Evolutionary conservation across 2,888 invertebrate species (phyloP).

Genomic region (Barypeithes pellucidus): DNA sequence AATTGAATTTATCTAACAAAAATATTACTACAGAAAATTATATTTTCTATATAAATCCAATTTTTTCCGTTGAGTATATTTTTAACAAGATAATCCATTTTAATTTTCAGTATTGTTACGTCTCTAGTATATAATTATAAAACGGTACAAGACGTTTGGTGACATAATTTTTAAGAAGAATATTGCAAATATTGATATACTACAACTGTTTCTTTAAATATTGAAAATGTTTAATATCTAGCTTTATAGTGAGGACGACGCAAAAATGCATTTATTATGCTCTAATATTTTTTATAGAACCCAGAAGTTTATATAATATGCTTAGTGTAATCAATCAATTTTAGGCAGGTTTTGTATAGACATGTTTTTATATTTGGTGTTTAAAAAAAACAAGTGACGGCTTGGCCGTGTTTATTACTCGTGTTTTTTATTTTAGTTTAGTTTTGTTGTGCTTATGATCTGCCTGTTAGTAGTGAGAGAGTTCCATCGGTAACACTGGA

Average conservation of each 20-base stretch:
- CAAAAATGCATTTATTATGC: not conserved
- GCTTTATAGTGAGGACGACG: not conserved
- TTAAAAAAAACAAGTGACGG: slow-evolving; percentile 9
- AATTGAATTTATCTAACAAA: too few relatives aligned
- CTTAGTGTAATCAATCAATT: not conserved
- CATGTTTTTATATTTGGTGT: slow-evolving; percentile 12
- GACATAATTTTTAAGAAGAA: not conserved
- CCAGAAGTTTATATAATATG: slow-evolving; percentile 1
- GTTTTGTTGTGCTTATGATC: slow-evolving; percentile 1
- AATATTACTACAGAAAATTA: too few relatives aligned
- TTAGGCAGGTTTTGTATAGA: not conserved
- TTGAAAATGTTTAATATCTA: slow-evolving; percentile 1
- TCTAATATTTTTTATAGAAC: not conserved
- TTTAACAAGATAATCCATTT: not conserved
- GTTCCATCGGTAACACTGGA: not conserved
- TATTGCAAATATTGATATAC: not conserved
- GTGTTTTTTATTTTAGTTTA: slow-evolving; percentile 10
- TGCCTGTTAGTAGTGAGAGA: slow-evolving; percentile 2
- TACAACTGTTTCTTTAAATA: not conserved
- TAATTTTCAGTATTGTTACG: not conserved
- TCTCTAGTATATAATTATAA: not conserved
- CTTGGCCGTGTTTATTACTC: slow-evolving; percentile 10
- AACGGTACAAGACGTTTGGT: not conserved
- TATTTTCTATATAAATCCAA: too few relatives aligned
- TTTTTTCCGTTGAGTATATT: too few relatives aligned